A percentile compares a stretch with the other conserved stretches of the same genome.
Conservation (phyloP, 2,113 vertebrate species). For the Mastomys coucha region DNA sequence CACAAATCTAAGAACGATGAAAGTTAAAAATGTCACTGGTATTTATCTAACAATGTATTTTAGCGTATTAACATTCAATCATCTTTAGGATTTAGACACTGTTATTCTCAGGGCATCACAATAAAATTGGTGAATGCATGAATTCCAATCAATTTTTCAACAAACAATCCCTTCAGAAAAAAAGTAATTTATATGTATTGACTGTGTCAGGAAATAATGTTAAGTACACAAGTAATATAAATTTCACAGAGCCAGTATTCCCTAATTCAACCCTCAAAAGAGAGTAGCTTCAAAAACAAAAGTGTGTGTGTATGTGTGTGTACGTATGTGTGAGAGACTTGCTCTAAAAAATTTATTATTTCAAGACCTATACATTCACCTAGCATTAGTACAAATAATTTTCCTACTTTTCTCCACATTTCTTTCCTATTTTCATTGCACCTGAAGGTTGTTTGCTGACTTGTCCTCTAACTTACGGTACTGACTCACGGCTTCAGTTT, state of each 20-base stretch:
- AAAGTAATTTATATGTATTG: neutral
- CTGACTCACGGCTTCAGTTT: too few relatives aligned
- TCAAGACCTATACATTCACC: neutral
- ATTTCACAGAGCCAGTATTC: neutral
- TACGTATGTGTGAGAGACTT: neutral
- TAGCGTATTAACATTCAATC: neutral
- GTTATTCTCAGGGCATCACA: neutral
- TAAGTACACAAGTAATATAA: neutral
- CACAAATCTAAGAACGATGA: neutral
- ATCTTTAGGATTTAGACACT: neutral
- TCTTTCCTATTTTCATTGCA: neutral
- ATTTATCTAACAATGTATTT: neutral
- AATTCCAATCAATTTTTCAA: neutral
- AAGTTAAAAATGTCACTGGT: neutral
- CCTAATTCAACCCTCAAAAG: neutral
- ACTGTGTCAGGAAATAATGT: neutral
- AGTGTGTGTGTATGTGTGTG: neutral
- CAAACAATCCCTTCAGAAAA: neutral
- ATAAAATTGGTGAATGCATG: neutral
- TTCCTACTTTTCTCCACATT: neutral
- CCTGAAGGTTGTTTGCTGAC: neutral
- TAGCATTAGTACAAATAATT: neutral
- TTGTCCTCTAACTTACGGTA: neutral
- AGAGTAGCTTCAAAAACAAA: neutral
- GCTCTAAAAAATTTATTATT: too few relatives aligned